Percentiles rank a stretch among this genome's conserved stretches.
phyloP scores from a whole-genome alignment of 2,888 invertebrate species.

The Scaptomyza parva region DNA sequence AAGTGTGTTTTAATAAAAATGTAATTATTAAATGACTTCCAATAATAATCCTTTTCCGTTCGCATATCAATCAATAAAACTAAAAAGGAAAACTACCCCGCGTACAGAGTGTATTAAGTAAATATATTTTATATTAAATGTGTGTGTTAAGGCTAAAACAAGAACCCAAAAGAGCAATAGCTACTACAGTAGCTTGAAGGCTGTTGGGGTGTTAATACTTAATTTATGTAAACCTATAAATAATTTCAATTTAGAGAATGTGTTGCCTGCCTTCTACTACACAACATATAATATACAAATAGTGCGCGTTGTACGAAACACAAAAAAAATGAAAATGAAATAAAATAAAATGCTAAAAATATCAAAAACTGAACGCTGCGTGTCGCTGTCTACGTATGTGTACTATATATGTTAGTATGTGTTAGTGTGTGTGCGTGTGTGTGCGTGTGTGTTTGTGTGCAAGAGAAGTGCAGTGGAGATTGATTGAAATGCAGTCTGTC shows the following conservation, averaged over 20 bases:
- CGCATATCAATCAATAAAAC: slow-evolving; percentile 11
- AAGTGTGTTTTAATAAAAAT: not conserved
- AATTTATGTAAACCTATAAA: slow-evolving; percentile 83
- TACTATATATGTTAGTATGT: slow-evolving; percentile 17
- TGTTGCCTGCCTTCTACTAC: slow-evolving; percentile 61
- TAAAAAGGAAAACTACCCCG: not conserved
- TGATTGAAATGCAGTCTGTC: slow-evolving; percentile 79
- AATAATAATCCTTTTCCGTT: not conserved
- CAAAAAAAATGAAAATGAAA: not conserved
- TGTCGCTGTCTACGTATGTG: slow-evolving; percentile 39
- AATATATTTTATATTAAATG: slow-evolving; percentile 1
- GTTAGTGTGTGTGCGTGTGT: slow-evolving; percentile 14
- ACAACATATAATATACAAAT: slow-evolving; percentile 62
- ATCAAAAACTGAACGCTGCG: slow-evolving; percentile 78
- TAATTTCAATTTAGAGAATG: slow-evolving; percentile 80
- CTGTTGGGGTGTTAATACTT: slow-evolving; percentile 72
- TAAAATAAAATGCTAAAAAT: slow-evolving; percentile 68
- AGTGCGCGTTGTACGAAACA: slow-evolving; percentile 76
- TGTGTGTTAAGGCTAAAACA: slow-evolving; percentile 8
- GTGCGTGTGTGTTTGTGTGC: slow-evolving; percentile 15
- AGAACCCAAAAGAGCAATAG: slow-evolving; percentile 30
- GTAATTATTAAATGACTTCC: not conserved
- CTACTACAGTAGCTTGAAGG: slow-evolving; percentile 48
- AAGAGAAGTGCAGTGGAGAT: slow-evolving; percentile 58
- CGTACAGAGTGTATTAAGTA: slow-evolving; percentile 37